Evolutionary conservation across 64 coral and sea anemone species (phyloP), one percentile per base, ranked within the genome.

Genomic region (Actinia tenebrosa): DNA sequence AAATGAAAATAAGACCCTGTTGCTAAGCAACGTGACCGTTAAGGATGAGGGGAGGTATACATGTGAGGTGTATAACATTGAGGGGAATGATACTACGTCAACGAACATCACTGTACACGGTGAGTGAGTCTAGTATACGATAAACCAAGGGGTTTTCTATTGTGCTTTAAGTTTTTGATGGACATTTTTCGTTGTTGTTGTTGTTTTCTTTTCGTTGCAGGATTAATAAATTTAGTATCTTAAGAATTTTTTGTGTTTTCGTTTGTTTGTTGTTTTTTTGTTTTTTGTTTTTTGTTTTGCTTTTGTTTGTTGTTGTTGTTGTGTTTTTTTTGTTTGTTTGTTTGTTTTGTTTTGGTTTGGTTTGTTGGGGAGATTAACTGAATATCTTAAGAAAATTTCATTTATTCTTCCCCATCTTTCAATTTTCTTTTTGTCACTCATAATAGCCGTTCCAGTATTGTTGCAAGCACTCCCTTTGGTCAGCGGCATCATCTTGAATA

Each of bases 71-170:
- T 43, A 25, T 18, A 92, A 79, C 20, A 55, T 47, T 61, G 91
- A 84, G 18, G 80, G 91, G 9, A 88, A 77, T 61, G 64, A 16
- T 82, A 18, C 80, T 19, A 56, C 64, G 14, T 75, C 59, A 6
- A 83, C 78, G 14, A 84, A 87, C 53, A n/a, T 92, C 8, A 60
- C 66, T 0, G 80, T 92, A 16, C 79, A 92, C 59, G 91, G 91
- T 92, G 64, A 68, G 22, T 68, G 5, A 17, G 22, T 1, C 7
- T 4, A 23, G 7, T 19, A 22, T n/a, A 20, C 5, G 23, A 20
- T 3, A 8, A 20, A n/a, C 4, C 7, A 20, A 8, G 4, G 4
- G 64, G n/a, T 68, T 25, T n/a, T 19, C 7, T 9, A 22, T 5
- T 68, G 7, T 22, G 2, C 10, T 7, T 68, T 23, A 68, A 7